These are phyloP conservation scores for Hydrochoerus hydrochaeris DNA, from an alignment of 2,113 vertebrate species.

Conservation along the genomic window DNA sequence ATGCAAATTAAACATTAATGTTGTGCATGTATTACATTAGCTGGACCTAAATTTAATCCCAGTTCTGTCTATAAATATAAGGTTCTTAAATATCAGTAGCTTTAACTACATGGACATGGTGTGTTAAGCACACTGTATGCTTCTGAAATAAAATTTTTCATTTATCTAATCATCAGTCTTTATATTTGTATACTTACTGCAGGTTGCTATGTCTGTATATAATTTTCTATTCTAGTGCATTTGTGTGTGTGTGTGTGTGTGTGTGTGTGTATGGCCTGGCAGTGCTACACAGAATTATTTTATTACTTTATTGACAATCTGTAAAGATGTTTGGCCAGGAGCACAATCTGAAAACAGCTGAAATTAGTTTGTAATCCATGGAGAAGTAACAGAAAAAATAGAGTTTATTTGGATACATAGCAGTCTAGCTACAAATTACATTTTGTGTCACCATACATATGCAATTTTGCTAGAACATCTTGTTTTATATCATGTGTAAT, in stretches of 20 bases:
- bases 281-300: not conserved
- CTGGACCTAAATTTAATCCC: not conserved
- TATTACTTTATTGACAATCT: not conserved
- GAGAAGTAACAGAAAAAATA: not conserved
- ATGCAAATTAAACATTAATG: not conserved
- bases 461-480: not conserved
- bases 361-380: not conserved
- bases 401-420: not conserved
- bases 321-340: not conserved
- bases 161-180: not conserved
- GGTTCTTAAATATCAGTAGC: too few species aligned
- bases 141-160: not conserved
- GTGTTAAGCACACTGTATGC: too few species aligned
- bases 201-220: not conserved
- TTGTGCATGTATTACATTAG: not conserved
- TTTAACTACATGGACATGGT: too few species aligned
- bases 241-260: not conserved
- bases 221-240: not conserved
- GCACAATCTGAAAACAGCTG: not conserved
- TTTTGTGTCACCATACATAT: not conserved
- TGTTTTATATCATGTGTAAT: not conserved
- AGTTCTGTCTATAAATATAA: too few species aligned
- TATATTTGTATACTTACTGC: not conserved
- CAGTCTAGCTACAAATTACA: not conserved
- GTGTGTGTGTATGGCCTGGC: not conserved